These are phyloP conservation scores for Corythaixoides concolor DNA, from an alignment of 2,113 vertebrate genomes.

Conservation along the genomic window DNA sequence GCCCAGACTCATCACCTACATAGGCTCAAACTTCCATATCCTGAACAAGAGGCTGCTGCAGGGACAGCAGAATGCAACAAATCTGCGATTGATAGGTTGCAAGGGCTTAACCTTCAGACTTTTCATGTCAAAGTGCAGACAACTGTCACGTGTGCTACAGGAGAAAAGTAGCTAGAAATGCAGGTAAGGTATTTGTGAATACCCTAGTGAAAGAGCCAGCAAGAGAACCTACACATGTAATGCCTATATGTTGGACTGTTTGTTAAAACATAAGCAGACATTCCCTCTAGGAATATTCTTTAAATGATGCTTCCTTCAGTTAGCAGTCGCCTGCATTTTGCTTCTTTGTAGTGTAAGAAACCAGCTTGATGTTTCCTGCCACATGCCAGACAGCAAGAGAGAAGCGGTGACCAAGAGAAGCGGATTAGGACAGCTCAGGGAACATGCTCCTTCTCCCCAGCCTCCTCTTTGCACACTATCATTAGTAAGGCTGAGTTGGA, in stretches of 20 bases:
- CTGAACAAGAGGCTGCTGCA: neutral
- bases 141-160: neutral
- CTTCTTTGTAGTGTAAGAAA: neutral
- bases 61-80: neutral
- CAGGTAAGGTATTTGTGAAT: neutral
- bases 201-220: neutral
- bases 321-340: neutral
- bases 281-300: neutral
- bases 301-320: no score
- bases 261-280: neutral
- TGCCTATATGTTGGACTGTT: no score
- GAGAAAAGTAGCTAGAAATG: neutral
- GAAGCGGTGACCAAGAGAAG: neutral
- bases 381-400: neutral
- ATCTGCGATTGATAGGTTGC: neutral
- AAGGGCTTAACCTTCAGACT: neutral
- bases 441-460: neutral
- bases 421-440: neutral
- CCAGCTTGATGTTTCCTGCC: neutral
- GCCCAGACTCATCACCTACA: neutral
- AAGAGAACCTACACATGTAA: neutral
- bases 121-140: neutral
- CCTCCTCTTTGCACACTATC: neutral
- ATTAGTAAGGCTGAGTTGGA: neutral
- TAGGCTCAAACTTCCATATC: no score